Evolutionary conservation across 2,797 vertebrate genomes (phyloP).

Genomic region (Tangara arthus): DNA sequence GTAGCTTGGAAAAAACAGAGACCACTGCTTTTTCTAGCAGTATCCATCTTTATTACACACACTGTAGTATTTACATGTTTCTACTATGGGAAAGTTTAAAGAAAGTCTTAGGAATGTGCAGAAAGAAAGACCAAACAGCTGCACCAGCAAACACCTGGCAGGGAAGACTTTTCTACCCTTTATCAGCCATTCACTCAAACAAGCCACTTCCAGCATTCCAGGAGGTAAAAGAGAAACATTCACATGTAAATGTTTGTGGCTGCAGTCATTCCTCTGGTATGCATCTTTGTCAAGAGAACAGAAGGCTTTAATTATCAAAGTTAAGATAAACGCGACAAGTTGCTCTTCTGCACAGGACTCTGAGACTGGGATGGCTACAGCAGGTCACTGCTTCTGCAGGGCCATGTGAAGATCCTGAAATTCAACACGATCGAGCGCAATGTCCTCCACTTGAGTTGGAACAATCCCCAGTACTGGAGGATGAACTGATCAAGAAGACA

Average conservation of each 20-base stretch:
- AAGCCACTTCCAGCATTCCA: neutral
- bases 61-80: neutral
- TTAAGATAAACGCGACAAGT: neutral
- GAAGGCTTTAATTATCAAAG: neutral
- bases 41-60: neutral
- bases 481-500: neutral
- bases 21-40: neutral
- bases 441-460: neutral
- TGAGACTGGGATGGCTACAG: neutral
- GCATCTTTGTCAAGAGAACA: neutral
- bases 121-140: neutral
- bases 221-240: neutral
- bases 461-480: neutral
- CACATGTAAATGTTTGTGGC: neutral
- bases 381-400: neutral
- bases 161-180: neutral
- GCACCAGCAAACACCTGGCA: neutral
- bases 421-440: neutral
- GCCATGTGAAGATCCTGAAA: neutral
- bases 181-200: neutral
- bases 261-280: neutral
- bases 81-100: neutral
- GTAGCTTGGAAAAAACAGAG: neutral
- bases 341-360: neutral
- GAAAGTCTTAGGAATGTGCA: neutral